These are phyloP conservation scores for Agrypnia vestita DNA, from an alignment of 1,140 invertebrate species.

Conservation along the genomic window DNA sequence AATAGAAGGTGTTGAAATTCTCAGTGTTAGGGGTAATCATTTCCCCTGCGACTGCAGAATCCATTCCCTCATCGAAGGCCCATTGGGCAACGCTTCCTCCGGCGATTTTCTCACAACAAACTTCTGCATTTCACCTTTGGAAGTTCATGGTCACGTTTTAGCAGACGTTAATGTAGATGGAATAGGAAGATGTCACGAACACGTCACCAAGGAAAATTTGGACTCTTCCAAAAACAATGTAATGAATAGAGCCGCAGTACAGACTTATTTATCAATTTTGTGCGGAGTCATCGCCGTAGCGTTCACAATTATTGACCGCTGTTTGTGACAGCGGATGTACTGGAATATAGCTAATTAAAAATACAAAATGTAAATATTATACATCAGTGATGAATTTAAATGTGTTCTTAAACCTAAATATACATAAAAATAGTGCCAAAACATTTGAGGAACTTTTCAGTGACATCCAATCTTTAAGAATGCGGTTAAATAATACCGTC, in stretches of 20 bases:
- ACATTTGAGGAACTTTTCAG: conserved; percentile 2
- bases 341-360: background rate
- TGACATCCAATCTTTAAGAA: conserved; percentile 17
- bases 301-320: conserved; percentile 48
- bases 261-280: conserved; percentile 33
- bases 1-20: conserved; percentile 77
- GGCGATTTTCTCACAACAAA: conserved; percentile 83
- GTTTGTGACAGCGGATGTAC: conserved; percentile 50
- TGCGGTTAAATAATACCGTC: conserved; percentile 10
- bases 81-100: conserved; percentile 78
- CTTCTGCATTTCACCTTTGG: conserved; percentile 88
- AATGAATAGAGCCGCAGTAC: conserved; percentile 42
- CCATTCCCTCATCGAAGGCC: conserved; percentile 81
- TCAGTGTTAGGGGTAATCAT: conserved; percentile 83
- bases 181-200: conserved; percentile 58
- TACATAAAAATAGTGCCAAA: conserved; percentile 24
- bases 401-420: background rate
- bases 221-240: conserved; percentile 57
- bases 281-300: conserved; percentile 33
- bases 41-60: conserved; percentile 89
- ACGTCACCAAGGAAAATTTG: conserved; percentile 58
- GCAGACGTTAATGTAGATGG: conserved; percentile 67
- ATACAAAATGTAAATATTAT: background rate
- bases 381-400: background rate
- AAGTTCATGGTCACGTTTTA: conserved; percentile 84